phyloP scores from a whole-genome alignment of 2,888 invertebrate genomes.

The Orchesellides sinensis region DNA sequence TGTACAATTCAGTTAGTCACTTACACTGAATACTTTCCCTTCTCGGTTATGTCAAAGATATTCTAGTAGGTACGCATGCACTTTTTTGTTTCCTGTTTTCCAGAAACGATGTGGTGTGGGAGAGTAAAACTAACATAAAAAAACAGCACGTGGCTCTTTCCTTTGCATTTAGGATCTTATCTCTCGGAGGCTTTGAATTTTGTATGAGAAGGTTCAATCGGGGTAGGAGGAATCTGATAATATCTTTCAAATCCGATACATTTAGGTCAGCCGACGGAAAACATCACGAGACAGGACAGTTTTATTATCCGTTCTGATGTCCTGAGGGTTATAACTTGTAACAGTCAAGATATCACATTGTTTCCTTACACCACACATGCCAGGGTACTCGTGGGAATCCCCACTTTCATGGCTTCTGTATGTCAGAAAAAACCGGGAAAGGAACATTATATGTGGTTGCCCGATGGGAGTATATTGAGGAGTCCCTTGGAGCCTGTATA shows the following conservation, averaged over 20 bases:
- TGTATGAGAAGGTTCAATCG: not conserved
- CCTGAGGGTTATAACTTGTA: not conserved
- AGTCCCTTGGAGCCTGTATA: too few species aligned
- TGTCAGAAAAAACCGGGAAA: too few species aligned
- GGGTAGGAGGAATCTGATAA: constrained; percentile 15
- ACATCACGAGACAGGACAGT: constrained; percentile 3
- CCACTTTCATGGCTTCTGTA: not conserved
- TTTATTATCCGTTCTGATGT: not conserved
- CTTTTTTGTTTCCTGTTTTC: too few species aligned
- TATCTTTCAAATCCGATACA: constrained; percentile 30
- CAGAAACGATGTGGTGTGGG: not conserved
- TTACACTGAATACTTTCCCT: too few species aligned
- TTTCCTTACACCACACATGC: not conserved
- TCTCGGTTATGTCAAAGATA: too few species aligned
- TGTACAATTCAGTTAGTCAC: too few species aligned
- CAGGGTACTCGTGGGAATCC: not conserved
- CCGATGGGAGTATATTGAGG: too few species aligned
- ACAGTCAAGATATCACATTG: not conserved
- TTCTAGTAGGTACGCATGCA: too few species aligned
- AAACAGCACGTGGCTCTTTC: constrained; percentile 11
- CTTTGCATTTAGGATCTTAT: not conserved
- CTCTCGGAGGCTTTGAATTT: not conserved
- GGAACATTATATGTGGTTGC: too few species aligned
- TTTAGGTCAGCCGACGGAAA: constrained; percentile 37
- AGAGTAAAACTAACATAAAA: not conserved